Evolutionary conservation across 2,888 invertebrate genomes (phyloP), one percentile per base, ranked within the genome.

Genomic region (Aphodius granarius): DNA sequence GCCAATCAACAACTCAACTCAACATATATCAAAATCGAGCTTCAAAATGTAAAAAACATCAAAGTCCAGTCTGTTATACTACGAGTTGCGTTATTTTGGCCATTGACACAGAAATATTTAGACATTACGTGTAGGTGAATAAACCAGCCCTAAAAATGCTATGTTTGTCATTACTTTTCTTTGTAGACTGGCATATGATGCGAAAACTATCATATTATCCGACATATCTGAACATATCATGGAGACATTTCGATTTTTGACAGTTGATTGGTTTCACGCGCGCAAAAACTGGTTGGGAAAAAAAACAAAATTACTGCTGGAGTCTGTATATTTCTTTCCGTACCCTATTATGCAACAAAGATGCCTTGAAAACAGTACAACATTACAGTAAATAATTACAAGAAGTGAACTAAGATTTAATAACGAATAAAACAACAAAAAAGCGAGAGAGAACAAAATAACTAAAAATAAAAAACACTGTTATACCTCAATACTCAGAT

Each of bases 311-410:
- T 43, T 43, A 13, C 43, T 43, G 43, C 43, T 43, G 9, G 79
- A 78, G 78, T 79, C 78, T 77, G 79, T 74, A 75, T 66, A 73
- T 76, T 76, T 76, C 71, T 74, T 76, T 78, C 74, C 79, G 79
- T 78, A 78, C 74, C 76, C 75, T 72, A 80, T 76, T 43, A 43
- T 43, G 43, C 43, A 43, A 43, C 43, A 43, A 43, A 43, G 87
- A 86, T 87, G 87, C 87, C 87, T 87, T 87, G 84, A 86, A 68
- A 84, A 86, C 86, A 87, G 87, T 87, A 87, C 87, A 87, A 87
- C 86, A 86, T 84, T 86, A 83, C 84, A 84, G 84, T 85, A 83
- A 80, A 83, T 82, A 81, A 74, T 75, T 68, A 68, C 68, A 68
- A 19, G 21, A 68, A 68, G 21, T 21, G 68, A 68, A 68, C 68